Evolutionary conservation across 2,113 vertebrate genomes (phyloP), one percentile per base, ranked within the genome.

Genomic region (Kobus ellipsiprymnus): DNA sequence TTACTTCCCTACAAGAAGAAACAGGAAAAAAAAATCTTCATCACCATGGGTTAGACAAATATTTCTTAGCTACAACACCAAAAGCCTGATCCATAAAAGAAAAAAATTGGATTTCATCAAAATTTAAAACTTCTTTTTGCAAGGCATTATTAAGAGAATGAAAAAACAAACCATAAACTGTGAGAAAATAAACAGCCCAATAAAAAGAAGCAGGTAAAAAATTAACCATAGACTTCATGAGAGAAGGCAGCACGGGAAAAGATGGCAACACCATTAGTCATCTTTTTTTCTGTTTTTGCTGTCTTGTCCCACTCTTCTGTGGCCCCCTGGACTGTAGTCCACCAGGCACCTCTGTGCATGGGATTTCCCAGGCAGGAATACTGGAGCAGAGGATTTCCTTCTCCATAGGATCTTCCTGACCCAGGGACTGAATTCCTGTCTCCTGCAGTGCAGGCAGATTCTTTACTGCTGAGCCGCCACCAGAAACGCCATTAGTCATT

Each of bases 71-170:
- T 78, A 44, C 13, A 36, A 15, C 23, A 89, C 60, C 50, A 55
- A 90, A 95, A 96, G 40, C 36, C 46, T 71, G n/a, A 84, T 55
- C 17, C 50, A 84, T 95, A 81, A 97, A 90, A 90, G 77, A 87
- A 93, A 60, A 71, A 52, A 96, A 52, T 90, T 23, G 13, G 7
- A 92, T 55, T 83, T 95, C 46, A 74, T 67, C 48, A 95, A 50
- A 93, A 92, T 91, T 71, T 62, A 78, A 78, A 77, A 84, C 4
- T 55, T 67, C 3, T 82, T 95, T 97, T 96, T 74, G 15, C 85
- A 95, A 87, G 55, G 40, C 48, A 89, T 36, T 62, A 1, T 85
- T 90, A 88, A 98, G 27, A 96, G 25, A 96, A 90, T 52, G 29
- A 96, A 97, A 96, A 92, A 36, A 57, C 3, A 95, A 64, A n/a